phyloP scores from a whole-genome alignment of 2,888 invertebrate genomes.

The Meta bourneti region DNA sequence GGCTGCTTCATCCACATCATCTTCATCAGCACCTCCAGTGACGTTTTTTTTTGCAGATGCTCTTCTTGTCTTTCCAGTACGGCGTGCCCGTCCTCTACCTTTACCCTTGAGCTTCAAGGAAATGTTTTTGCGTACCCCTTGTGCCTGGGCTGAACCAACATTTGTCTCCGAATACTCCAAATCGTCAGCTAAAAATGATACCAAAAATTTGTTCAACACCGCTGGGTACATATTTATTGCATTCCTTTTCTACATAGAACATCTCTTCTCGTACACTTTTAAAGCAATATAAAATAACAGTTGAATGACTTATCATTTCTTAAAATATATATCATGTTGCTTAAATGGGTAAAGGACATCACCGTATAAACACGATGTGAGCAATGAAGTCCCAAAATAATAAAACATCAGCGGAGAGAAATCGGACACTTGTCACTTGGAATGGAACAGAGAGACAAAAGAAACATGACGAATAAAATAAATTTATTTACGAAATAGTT shows the following conservation, averaged over 20 bases:
- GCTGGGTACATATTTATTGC: too few relatives aligned
- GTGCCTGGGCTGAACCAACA: conserved; percentile 75
- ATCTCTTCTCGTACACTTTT: too few relatives aligned
- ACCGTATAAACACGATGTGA: too few relatives aligned
- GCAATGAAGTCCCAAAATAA: too few relatives aligned
- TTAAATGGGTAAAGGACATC: neutral
- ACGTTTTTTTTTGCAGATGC: conserved; percentile 64
- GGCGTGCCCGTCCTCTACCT: conserved; percentile 72
- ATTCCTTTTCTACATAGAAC: too few relatives aligned
- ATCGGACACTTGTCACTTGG: neutral
- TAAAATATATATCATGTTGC: neutral
- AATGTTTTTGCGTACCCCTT: conserved; percentile 77
- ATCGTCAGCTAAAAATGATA: conserved; percentile 60
- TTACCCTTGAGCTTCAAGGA: conserved; percentile 78
- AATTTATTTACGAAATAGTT: neutral
- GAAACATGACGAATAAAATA: neutral
- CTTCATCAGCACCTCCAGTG: conserved; percentile 41
- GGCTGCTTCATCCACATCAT: conserved; percentile 34
- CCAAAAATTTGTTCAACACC: too few relatives aligned
- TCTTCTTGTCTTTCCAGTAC: conserved; percentile 64
- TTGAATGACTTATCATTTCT: neutral
- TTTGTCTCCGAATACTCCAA: conserved; percentile 77
- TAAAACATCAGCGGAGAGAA: neutral
- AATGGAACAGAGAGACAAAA: neutral
- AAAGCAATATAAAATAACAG: neutral